These are phyloP conservation scores for Tichodroma muraria DNA, from an alignment of 2,113 vertebrate genomes.

Conservation along the genomic window DNA sequence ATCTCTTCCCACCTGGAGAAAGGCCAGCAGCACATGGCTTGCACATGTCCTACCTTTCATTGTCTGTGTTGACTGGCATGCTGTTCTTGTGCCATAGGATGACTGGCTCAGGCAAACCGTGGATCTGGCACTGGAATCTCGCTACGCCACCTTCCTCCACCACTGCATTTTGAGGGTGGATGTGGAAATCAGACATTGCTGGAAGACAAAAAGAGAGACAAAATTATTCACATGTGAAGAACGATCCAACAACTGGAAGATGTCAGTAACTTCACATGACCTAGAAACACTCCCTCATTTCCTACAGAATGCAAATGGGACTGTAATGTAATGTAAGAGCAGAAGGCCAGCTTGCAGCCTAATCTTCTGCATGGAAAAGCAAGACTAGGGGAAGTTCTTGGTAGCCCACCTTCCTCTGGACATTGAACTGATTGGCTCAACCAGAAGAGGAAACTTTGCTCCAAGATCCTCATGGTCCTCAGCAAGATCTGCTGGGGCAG, in stretches of 20 bases:
- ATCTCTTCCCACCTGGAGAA: not conserved
- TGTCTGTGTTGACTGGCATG: conserved; percentile 79
- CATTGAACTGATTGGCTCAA: not conserved
- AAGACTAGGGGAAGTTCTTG: not conserved
- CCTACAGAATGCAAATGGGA: not conserved
- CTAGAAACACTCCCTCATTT: not conserved
- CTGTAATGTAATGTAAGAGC: not conserved
- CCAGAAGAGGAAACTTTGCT: not conserved
- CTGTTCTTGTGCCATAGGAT: conserved; percentile 96
- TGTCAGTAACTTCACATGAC: not conserved
- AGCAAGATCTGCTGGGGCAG: not conserved
- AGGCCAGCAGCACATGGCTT: not conserved
- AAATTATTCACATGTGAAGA: not conserved
- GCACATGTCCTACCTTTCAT: conserved; percentile 79
- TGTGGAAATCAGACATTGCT: conserved; percentile 95
- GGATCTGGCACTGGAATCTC: conserved; percentile 96
- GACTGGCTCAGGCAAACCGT: conserved; percentile 88
- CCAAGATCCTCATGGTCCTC: not conserved
- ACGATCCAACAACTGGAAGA: not conserved
- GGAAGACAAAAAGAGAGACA: conserved; percentile 4
- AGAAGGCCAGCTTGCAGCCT: not conserved
- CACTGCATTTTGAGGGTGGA: conserved; percentile 84
- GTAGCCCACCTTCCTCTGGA: not conserved
- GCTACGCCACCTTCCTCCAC: conserved; percentile 88
- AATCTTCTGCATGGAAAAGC: not conserved